phyloP scores from a whole-genome alignment of 1,140 invertebrate genomes.

The Drosophila neocordata region DNA sequence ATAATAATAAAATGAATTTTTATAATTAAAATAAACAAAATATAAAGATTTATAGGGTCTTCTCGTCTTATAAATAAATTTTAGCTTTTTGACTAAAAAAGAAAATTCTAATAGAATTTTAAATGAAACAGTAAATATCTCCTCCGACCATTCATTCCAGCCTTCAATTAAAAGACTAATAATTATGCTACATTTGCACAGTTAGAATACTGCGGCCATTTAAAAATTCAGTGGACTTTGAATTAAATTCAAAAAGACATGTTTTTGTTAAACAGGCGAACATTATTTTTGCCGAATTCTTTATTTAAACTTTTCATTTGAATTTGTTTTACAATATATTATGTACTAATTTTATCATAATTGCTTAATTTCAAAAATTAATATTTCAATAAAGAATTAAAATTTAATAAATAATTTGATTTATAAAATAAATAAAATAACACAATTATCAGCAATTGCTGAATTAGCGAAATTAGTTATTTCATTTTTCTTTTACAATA shows the following conservation, averaged over 20 bases:
- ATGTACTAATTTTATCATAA: conserved; percentile 85
- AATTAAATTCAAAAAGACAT: conserved; percentile 86
- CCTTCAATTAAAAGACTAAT: conserved; percentile 87
- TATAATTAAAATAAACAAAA: conserved; percentile 82
- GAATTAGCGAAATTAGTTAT: too few relatives aligned
- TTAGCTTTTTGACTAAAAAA: conserved; percentile 86
- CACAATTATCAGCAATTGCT: too few relatives aligned
- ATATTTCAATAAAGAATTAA: conserved; percentile 83
- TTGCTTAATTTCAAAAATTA: conserved; percentile 80
- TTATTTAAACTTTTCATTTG: conserved; percentile 83
- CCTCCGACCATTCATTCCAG: conserved; percentile 86
- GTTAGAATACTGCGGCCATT: conserved; percentile 86
- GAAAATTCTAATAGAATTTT: conserved; percentile 83
- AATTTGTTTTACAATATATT: conserved; percentile 70
- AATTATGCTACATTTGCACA: conserved; percentile 88
- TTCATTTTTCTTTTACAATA: too few relatives aligned
- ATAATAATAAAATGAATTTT: conserved; percentile 76
- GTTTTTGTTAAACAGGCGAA: conserved; percentile 90
- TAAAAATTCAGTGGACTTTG: conserved; percentile 83
- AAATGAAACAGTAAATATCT: conserved; percentile 83
- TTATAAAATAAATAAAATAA: too few relatives aligned
- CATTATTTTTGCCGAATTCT: conserved; percentile 86
- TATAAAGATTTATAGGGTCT: conserved; percentile 83
- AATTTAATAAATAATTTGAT: too few relatives aligned
- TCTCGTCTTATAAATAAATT: conserved; percentile 85